phyloP scores from a whole-genome alignment of 2,797 vertebrate genomes.

The Lutjanus campechanus region DNA sequence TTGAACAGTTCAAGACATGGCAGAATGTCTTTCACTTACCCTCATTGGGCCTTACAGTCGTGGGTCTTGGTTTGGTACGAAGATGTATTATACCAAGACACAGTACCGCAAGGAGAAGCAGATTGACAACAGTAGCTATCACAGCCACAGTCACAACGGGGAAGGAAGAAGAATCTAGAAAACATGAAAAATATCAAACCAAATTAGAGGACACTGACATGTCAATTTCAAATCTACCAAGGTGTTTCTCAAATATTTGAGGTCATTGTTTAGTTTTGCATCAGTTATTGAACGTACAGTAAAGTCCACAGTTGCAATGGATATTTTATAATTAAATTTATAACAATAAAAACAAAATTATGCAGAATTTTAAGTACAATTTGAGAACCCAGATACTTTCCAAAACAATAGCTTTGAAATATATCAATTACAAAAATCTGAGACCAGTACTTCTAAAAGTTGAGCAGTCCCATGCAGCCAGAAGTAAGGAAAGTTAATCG shows the following conservation, averaged over 20 bases:
- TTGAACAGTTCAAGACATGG: background rate
- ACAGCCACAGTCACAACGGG: background rate
- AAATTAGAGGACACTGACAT: background rate
- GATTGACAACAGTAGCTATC: fast-evolving
- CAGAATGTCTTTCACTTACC: background rate
- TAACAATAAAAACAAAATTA: background rate
- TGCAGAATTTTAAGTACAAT: too few species aligned
- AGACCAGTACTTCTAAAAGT: too few species aligned
- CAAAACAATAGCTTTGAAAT: too few species aligned
- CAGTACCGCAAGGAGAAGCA: background rate
- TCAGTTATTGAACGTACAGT: background rate
- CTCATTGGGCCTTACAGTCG: background rate
- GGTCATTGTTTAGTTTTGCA: background rate
- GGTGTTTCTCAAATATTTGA: background rate
- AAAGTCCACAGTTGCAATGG: background rate
- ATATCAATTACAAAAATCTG: too few species aligned
- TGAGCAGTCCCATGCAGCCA: too few species aligned
- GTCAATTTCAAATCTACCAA: background rate
- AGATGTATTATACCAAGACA: background rate
- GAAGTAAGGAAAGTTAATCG: too few species aligned
- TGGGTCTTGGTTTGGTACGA: fast-evolving
- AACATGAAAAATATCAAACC: conserved; percentile 7
- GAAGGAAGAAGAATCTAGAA: background rate
- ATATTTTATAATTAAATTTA: background rate
- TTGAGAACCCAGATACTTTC: too few species aligned